These are phyloP conservation scores for Chymomyza caudatula DNA, from an alignment of 2,888 invertebrate species.

Conservation along the genomic window DNA sequence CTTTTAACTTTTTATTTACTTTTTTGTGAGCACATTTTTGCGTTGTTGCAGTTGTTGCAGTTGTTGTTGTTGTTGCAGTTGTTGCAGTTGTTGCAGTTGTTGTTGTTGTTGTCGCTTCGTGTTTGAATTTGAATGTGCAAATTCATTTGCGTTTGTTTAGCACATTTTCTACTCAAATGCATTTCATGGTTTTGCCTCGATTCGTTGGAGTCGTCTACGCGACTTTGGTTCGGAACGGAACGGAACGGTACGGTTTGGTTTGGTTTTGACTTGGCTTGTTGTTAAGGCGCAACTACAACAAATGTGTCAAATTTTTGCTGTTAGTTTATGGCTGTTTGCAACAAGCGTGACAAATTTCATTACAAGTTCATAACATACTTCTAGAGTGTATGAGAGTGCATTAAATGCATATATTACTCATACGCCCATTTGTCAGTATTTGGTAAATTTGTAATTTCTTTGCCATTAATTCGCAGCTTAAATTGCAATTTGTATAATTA, in stretches of 20 bases:
- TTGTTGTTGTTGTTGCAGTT: slow-evolving; percentile 33
- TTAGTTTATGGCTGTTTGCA: neutral
- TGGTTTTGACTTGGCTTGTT: slow-evolving; percentile 4
- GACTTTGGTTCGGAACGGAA: neutral
- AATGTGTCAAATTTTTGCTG: slow-evolving; percentile 53
- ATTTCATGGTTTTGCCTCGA: slow-evolving; percentile 17
- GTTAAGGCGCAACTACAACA: slow-evolving; percentile 21
- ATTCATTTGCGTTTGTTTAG: slow-evolving; percentile 66
- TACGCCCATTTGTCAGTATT: slow-evolving; percentile 26
- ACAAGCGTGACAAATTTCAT: slow-evolving; percentile 47
- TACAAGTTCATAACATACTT: slow-evolving; percentile 28
- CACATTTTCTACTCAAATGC: slow-evolving; percentile 59
- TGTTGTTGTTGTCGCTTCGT: slow-evolving; percentile 45
- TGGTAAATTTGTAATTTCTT: slow-evolving; percentile 21
- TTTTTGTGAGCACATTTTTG: slow-evolving; percentile 10
- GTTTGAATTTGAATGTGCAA: slow-evolving; percentile 63
- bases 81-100: slow-evolving; percentile 14
- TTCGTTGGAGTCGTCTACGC: slow-evolving; percentile 14
- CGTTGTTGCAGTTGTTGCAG: slow-evolving; percentile 21
- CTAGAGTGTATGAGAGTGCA: neutral
- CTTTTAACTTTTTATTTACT: slow-evolving; percentile 3
- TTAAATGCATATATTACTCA: slow-evolving; percentile 32
- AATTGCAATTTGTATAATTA: slow-evolving; percentile 52
- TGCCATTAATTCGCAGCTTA: slow-evolving; percentile 20
- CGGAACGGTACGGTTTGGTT: too few relatives aligned